These are phyloP conservation scores for Laterallus jamaicensis DNA, from an alignment of 2,113 vertebrate genomes.

Conservation along the genomic window DNA sequence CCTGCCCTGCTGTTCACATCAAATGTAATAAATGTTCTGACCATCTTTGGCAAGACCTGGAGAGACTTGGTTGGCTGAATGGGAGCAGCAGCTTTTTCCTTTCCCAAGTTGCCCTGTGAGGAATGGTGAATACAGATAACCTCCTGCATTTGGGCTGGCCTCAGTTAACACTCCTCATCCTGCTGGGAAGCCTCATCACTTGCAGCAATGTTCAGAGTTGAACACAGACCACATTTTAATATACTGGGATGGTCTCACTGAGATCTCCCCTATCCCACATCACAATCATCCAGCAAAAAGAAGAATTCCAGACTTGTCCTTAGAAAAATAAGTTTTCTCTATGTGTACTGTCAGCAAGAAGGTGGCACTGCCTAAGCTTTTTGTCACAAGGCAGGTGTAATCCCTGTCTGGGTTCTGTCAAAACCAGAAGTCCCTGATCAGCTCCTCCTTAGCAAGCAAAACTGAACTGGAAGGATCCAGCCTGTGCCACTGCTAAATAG, in stretches of 20 bases:
- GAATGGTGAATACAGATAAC: not conserved
- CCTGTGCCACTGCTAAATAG: not conserved
- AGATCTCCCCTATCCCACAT: not conserved
- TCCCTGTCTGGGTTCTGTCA: not conserved
- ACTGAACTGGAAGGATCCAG: not conserved
- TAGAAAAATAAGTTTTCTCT: not conserved
- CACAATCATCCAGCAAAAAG: not conserved
- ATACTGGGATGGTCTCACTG: not conserved
- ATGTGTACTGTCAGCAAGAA: not conserved
- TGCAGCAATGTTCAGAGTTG: not conserved
- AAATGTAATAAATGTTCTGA: not conserved
- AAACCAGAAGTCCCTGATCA: not conserved
- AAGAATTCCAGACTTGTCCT: not conserved
- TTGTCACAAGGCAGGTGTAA: not conserved
- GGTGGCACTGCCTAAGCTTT: not conserved
- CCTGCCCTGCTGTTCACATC: not conserved
- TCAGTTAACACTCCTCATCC: not conserved
- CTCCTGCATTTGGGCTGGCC: not conserved
- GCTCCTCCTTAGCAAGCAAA: not conserved
- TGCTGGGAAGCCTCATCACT: not conserved
- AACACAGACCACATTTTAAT: not conserved
- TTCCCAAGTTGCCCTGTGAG: not conserved
- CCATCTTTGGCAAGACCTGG: conserved; percentile 3
- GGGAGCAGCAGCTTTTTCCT: not conserved
- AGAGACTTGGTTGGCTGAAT: not conserved